A percentile compares a stretch with the other conserved stretches of the same genome.
Conservation (phyloP, 2,888 invertebrate genomes). For the Sabellastarte sp. region DNA sequence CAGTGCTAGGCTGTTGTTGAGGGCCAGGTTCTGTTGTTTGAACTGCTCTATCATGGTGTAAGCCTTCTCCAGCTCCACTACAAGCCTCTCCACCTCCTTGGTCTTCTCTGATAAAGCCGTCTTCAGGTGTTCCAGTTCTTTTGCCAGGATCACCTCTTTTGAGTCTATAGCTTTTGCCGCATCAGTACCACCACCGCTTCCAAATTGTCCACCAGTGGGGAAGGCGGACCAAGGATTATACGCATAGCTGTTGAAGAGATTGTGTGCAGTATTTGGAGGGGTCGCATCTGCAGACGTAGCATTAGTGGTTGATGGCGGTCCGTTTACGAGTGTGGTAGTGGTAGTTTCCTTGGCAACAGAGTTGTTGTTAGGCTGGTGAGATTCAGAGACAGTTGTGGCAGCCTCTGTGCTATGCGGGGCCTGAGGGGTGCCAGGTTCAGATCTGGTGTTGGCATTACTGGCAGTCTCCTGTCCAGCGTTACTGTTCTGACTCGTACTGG, state of each 20-base stretch:
- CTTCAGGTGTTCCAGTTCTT: conserved; percentile 28
- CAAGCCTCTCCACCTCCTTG: conserved; percentile 30
- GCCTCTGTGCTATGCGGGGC: no score
- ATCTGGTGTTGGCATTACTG: neutral
- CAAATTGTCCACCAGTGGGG: conserved; percentile 1
- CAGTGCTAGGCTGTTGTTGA: neutral
- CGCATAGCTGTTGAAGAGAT: conserved; percentile 28
- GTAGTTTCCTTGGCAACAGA: no score
- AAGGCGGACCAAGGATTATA: conserved; percentile 24
- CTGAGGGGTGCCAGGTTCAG: no score
- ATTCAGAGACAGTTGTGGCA: no score
- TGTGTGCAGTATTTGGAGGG: conserved; percentile 17
- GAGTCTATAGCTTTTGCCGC: conserved; percentile 11
- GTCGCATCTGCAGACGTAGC: neutral
- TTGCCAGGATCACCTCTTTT: conserved; percentile 26
- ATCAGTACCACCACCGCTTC: conserved; percentile 7
- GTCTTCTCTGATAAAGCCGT: conserved; percentile 33
- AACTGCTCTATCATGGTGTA: conserved; percentile 27
- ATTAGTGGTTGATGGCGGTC: no score
- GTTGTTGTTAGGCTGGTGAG: no score
- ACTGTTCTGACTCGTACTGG: neutral
- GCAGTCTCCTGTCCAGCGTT: no score
- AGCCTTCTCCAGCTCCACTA: conserved; percentile 31
- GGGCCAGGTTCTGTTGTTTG: conserved; percentile 15
- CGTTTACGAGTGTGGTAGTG: no score